Conservation (phyloP, 2,113 vertebrate genomes). For the Neogobius melanostomus region DNA sequence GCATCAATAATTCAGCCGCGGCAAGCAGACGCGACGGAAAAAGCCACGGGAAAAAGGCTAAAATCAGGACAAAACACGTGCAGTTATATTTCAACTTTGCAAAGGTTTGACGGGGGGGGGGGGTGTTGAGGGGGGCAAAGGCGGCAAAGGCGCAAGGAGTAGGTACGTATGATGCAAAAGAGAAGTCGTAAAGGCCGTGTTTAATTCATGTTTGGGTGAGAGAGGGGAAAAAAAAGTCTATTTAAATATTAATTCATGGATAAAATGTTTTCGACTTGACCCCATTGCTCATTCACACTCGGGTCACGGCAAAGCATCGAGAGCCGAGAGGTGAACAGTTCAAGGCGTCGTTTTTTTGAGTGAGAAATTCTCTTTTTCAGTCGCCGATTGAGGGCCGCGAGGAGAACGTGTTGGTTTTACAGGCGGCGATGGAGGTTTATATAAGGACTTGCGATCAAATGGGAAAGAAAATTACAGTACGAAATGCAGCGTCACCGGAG, state of each 20-base stretch:
- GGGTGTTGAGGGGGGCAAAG: not conserved
- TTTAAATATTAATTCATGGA: constrained; percentile 57
- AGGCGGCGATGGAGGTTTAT: not conserved
- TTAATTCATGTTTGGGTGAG: constrained; percentile 50
- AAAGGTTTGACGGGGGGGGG: too few relatives aligned
- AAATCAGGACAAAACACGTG: too few relatives aligned
- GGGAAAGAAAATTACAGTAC: not conserved
- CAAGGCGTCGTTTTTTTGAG: constrained; percentile 13
- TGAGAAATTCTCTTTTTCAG: not conserved
- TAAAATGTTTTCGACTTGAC: constrained; percentile 54
- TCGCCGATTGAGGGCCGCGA: not conserved
- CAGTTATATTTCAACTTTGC: too few relatives aligned
- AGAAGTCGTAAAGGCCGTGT: constrained; percentile 25
- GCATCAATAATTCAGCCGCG: constrained; percentile 66
- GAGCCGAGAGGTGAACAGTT: constrained; percentile 6
- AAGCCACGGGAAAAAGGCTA: not conserved
- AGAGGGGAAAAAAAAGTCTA: constrained; percentile 15
- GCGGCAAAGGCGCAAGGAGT: not conserved
- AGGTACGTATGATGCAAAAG: not conserved
- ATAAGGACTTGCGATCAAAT: not conserved
- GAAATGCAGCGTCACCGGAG: not conserved
- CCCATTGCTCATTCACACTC: constrained; percentile 44
- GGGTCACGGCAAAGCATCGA: constrained; percentile 24
- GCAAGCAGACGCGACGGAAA: constrained; percentile 1
- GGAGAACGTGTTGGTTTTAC: not conserved